These are phyloP conservation scores for Cercopithecus mona DNA, from an alignment of 2,113 vertebrate genomes.

Conservation along the genomic window DNA sequence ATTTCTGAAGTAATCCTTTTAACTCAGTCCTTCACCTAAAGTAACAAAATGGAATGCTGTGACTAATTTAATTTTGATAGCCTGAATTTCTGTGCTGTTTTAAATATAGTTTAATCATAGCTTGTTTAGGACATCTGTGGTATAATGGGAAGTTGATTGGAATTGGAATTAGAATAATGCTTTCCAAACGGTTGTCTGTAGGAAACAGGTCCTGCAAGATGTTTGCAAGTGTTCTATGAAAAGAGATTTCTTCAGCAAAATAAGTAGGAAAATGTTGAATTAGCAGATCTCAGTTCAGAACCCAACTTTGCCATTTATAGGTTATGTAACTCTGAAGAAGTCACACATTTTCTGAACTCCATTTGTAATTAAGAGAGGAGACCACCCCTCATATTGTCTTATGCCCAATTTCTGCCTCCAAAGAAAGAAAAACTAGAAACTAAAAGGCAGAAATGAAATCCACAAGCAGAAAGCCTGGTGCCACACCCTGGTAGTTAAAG, in stretches of 20 bases:
- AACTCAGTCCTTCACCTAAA: conserved; percentile 60
- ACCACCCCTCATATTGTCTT: too few relatives aligned
- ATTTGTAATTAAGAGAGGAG: background rate
- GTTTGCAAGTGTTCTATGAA: background rate
- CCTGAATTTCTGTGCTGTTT: conserved; percentile 58
- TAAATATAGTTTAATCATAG: conserved; percentile 64
- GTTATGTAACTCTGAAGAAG: background rate
- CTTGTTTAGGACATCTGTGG: conserved; percentile 55
- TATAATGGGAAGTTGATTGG: conserved; percentile 55
- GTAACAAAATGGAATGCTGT: conserved; percentile 44
- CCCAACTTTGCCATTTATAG: background rate
- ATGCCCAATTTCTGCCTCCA: too few relatives aligned
- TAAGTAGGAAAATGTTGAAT: conserved; percentile 4
- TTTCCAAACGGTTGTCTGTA: conserved; percentile 53
- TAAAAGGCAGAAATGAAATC: too few relatives aligned
- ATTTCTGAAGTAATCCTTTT: conserved; percentile 63
- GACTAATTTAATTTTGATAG: conserved; percentile 68
- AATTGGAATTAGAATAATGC: conserved; percentile 52
- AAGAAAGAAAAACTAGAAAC: too few relatives aligned
- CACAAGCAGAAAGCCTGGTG: too few relatives aligned
- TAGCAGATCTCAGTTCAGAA: conserved; percentile 9
- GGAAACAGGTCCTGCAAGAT: background rate
- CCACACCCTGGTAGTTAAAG: too few relatives aligned
- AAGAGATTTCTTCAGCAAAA: background rate
- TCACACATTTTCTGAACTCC: background rate